Percentiles rank a stretch among this genome's conserved stretches.
These are phyloP conservation scores for Neofelis nebulosa DNA, from an alignment of 2,113 vertebrate species.

Conservation along the genomic window DNA sequence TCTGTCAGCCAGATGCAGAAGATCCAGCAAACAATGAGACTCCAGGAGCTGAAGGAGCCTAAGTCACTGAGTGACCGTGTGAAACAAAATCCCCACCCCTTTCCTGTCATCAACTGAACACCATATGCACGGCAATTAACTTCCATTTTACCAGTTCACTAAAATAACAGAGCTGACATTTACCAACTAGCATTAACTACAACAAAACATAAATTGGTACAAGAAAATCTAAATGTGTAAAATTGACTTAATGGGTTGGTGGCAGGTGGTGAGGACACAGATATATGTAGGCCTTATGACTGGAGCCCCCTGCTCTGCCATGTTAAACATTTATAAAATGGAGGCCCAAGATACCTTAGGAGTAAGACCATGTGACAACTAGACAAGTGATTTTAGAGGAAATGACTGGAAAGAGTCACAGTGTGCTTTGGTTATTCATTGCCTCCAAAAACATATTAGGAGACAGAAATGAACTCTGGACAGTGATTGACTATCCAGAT, in stretches of 20 bases:
- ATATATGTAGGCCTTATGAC: not conserved
- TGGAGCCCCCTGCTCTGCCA: not conserved
- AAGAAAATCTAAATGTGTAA: not conserved
- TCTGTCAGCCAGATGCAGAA: slow-evolving; percentile 20
- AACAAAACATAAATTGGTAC: not conserved
- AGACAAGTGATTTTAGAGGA: not conserved
- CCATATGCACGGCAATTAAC: not conserved
- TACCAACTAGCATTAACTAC: not conserved
- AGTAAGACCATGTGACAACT: not conserved
- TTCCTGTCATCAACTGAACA: not conserved
- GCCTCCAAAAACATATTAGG: not conserved
- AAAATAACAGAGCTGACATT: not conserved
- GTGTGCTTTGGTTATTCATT: not conserved
- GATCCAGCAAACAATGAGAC: not conserved
- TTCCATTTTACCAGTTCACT: not conserved
- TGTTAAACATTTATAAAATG: not conserved
- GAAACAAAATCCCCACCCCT: not conserved
- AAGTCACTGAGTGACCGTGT: not conserved
- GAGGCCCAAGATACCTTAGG: not conserved
- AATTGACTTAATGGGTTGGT: not conserved
- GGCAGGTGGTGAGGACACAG: not conserved
- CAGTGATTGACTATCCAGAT: not conserved
- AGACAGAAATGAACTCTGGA: not conserved
- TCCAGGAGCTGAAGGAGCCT: not conserved
- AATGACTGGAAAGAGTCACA: not conserved